Evolutionary conservation across 2,888 invertebrate genomes (phyloP), one percentile per base, ranked within the genome.

Genomic region (Heliconius sara): DNA sequence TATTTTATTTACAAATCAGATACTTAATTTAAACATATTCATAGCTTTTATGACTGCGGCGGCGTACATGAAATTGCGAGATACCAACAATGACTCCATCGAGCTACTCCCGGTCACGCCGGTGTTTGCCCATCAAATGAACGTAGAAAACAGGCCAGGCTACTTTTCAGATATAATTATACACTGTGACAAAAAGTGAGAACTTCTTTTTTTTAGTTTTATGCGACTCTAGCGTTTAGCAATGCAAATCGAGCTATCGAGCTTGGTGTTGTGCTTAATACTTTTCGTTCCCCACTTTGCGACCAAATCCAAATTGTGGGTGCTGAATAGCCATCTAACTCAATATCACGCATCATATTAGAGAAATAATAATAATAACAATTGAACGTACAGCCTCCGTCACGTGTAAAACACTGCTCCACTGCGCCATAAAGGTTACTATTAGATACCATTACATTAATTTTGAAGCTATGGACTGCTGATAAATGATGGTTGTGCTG

Each of bases 111-210:
- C 96, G 6, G 96, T 96, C 47, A 96, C 96, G 16, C 95, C 96
- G 19, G 93, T 96, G 22, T 96, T 96, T 85, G 91, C 92, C 16
- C 96, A 96, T 86, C 93, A 95, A 80, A 95, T 95, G 91, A 96
- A 95, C 84, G 91, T 91, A 27, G 93, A 94, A 76, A 95, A 95
- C 83, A 91, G 91, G 77, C 93, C 95, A 34, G 96, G 96, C 83
- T 96, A 96, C 88, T 96, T 95, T 88, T 95, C 96, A 1, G 97
- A 97, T 85, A 89, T 97, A 79, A 96, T 96, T 67, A 93, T 96
- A 79, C 96, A 96, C 84, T 91, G 92, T 68, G 96, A 96, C 86
- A 95, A 96, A 87, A 95, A 92, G 96, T 96, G 91, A 91, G 93
- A 75, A 70, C 75, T 60, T 66, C 19, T 30, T 71, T 57, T 43